Conservation (phyloP, 92 coral and sea anemone species). For the Nematostella vectensis region DNA sequence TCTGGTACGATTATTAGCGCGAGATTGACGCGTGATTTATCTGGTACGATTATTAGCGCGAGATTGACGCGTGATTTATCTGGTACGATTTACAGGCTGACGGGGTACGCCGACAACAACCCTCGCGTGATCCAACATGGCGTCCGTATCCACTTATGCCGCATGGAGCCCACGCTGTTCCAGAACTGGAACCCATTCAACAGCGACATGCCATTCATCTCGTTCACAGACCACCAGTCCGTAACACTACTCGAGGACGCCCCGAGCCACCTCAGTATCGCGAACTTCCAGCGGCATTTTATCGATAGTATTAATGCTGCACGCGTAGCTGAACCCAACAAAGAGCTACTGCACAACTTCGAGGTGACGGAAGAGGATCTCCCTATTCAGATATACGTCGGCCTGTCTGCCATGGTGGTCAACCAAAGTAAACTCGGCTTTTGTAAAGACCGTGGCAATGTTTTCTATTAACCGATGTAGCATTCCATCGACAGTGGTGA, state of each 20-base stretch:
- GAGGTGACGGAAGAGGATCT: conserved; percentile 83
- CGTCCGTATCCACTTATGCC: conserved; percentile 54
- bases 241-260: conserved; percentile 31
- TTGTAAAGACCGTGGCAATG: conserved; percentile 82
- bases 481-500: too few relatives aligned
- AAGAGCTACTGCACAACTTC: conserved; percentile 36
- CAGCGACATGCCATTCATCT: conserved; percentile 60
- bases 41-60: too few relatives aligned
- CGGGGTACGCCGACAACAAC: conserved; percentile 75
- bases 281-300: conserved; percentile 53
- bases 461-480: too few relatives aligned
- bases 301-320: conserved; percentile 74
- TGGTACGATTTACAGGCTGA: too few relatives aligned
- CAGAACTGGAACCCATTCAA: conserved; percentile 98
- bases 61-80: too few relatives aligned
- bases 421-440: conserved; percentile 94
- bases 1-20: too few relatives aligned
- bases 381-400: conserved; percentile 60
- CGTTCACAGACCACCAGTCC: conserved; percentile 46
- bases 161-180: conserved; percentile 54
- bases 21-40: too few relatives aligned
- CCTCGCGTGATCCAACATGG: conserved; percentile 63
- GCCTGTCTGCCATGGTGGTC: conserved; percentile 71
- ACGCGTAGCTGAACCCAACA: conserved; percentile 31
- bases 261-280: conserved; percentile 38